Base-by-base conservation (phyloP, 2,797 vertebrate genomes). In the Aythya fuligula region DNA sequence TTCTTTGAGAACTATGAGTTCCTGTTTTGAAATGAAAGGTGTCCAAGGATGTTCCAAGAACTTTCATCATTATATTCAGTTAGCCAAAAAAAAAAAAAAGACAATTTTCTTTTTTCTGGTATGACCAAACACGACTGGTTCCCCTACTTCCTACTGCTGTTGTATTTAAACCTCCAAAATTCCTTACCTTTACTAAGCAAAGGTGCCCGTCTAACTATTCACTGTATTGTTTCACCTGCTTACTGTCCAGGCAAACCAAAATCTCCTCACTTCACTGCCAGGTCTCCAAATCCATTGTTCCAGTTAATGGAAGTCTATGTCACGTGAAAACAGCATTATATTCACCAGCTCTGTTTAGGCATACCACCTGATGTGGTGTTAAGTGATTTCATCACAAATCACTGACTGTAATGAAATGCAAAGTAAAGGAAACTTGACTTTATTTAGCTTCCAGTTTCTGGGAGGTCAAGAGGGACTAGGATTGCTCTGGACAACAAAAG, bases 401-500 rank as follows among this genome's bases (percentile, higher is more conserved):
- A 97, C 61, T 93, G 92, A 97, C 61, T 93, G 92, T 89, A 92
- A 97, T 2, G 96, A 96, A 97, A 97, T 94, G 95, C 95, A 93
- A 96, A 96, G 84, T 92, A 97, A 97, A 98, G 95, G 97, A 97
- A 97, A 98, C 96, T 97, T 92, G 95, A 97, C 93, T 97, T 98
- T 98, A 98, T 98, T 98, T 97, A 97, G 95, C 97, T 98, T 98
- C 98, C 97, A 98, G 65, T 97, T 98, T 98, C 96, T 97, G 97
- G 96, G 96, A 98, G 94, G 97, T 97, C 96, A 97, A 96, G 96
- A 96, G 96, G 96, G 97, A 86, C 89, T 96, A 93, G 95, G 97
- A 97, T 96, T 97, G 97, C 96, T 97, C 97, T 98, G 97, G 98
- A 98, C 97, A 98, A 97, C 94, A 97, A 58, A 97, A 96, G 94